Conservation (phyloP, 2,113 vertebrate species). For the Lota lota region DNA sequence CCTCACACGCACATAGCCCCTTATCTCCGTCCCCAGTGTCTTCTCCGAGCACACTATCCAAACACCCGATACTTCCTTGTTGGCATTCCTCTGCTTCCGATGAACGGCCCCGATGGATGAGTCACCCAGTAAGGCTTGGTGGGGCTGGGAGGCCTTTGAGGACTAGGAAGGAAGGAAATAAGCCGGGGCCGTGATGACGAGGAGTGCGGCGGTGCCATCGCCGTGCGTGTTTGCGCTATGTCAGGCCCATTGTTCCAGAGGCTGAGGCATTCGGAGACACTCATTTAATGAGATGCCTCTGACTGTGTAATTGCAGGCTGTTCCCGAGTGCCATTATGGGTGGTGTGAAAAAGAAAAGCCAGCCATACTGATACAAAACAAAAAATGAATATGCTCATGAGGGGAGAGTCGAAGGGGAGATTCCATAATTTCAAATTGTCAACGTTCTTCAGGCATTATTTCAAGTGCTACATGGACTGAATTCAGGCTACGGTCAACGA, state of each 20-base stretch:
- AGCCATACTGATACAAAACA: too few relatives aligned
- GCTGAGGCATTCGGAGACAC: conserved; percentile 46
- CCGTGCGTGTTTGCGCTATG: conserved; percentile 32
- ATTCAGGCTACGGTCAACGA: too few relatives aligned
- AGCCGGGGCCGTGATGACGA: neutral
- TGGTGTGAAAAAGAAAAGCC: conserved; percentile 23
- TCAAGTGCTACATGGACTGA: too few relatives aligned
- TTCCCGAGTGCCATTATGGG: conserved; percentile 48
- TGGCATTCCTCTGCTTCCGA: conserved; percentile 5
- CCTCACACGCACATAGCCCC: neutral
- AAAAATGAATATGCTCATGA: too few relatives aligned
- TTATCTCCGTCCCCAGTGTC: neutral
- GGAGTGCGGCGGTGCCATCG: too few relatives aligned
- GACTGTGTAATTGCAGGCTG: conserved; percentile 61
- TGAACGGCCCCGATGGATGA: neutral
- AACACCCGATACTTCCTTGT: neutral
- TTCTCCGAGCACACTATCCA: neutral
- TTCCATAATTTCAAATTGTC: too few relatives aligned
- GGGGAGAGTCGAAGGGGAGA: too few relatives aligned
- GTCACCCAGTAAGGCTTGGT: too few relatives aligned
- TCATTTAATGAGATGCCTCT: conserved; percentile 60
- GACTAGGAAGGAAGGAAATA: neutral
- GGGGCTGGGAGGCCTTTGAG: neutral
- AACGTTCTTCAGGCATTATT: too few relatives aligned
- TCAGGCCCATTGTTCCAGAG: conserved; percentile 50